phyloP scores from a whole-genome alignment of 1,140 invertebrate species.

The Dryas iulia region DNA sequence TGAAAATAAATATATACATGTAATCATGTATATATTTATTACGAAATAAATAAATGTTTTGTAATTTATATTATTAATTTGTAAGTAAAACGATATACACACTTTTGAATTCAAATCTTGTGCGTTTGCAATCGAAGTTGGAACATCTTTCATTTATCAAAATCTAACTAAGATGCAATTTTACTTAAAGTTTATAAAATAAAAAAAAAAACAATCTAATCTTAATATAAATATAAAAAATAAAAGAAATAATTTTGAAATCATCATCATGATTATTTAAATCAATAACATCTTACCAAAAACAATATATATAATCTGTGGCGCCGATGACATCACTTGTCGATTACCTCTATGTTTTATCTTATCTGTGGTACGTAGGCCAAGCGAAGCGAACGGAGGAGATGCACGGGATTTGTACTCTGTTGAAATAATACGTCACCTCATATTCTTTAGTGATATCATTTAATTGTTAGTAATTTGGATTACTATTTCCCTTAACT shows the following conservation, averaged over 20 bases:
- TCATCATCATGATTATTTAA: background rate
- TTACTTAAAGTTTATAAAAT: too few relatives aligned
- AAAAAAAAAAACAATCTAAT: background rate
- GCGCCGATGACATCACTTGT: slow-evolving; percentile 29
- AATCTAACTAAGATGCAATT: too few relatives aligned
- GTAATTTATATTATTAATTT: too few relatives aligned
- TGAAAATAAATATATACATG: too few relatives aligned
- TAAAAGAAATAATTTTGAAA: background rate
- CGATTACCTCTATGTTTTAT: slow-evolving; percentile 23
- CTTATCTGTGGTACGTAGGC: slow-evolving; percentile 47
- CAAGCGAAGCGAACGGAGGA: slow-evolving; percentile 69
- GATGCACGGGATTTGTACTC: slow-evolving; percentile 70
- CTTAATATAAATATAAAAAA: background rate
- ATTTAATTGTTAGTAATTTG: slow-evolving; percentile 52
- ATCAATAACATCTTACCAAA: background rate
- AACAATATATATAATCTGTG: slow-evolving; percentile 22
- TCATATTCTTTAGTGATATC: slow-evolving; percentile 60
- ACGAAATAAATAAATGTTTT: too few relatives aligned
- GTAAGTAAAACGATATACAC: too few relatives aligned
- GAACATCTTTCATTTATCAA: too few relatives aligned
- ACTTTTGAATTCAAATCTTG: too few relatives aligned
- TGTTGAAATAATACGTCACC: slow-evolving; percentile 76
- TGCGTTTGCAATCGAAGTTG: too few relatives aligned
- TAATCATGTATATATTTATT: too few relatives aligned
- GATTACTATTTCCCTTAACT: slow-evolving; percentile 46